Evolutionary conservation across 1,140 invertebrate species (phyloP), one percentile per base, ranked within the genome.

Genomic region (Oedothorax gibbosus): DNA sequence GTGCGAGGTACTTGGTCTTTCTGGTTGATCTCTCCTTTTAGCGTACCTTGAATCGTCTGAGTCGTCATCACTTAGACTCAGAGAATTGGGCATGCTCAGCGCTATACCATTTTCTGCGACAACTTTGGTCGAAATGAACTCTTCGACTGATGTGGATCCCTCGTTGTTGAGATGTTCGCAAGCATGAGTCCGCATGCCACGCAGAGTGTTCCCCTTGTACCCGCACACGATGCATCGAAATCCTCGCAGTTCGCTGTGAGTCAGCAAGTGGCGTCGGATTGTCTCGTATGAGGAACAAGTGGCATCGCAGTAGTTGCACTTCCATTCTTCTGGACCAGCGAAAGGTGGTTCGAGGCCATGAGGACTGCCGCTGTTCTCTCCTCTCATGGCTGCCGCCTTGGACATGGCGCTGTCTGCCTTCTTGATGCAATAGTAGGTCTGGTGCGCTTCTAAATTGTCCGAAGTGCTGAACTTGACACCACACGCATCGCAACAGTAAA

Each of bases 181-280:
- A 73, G 98, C 98, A 89, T 99, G 98, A 14, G 97, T 98, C 65
- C 97, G 93, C 97, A 99, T 99, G 7, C 98, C 51, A 10, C 97
- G 91, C 15, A 98, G 91, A 0, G 98, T 99, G 89, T 99, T 99
- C 15, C 98, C 98, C 87, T 97, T 95, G 91, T 99, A 99, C 86
- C 95, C 94, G 91, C 98, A 99, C 80, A 99, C 94, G 54, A 94
- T 96, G 90, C 98, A 99, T 72, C 96, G 93, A 89, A 97, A 99
- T 0, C 96, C 96, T 88, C 95, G 96, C 7, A 97, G 94, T 0
- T 95, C 95, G 53, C 12, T 76, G 89, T 97, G 96, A 18, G 94
- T 94, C 87, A 97, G 95, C 92, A 97, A 94, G 89, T 97, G 88
- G 35, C 82, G 78, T 21, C 85, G 95, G 18, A 73, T 71, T 7